These are phyloP conservation scores for Rhinatrema bivittatum DNA, from an alignment of 2,797 vertebrate species.

Conservation along the genomic window DNA sequence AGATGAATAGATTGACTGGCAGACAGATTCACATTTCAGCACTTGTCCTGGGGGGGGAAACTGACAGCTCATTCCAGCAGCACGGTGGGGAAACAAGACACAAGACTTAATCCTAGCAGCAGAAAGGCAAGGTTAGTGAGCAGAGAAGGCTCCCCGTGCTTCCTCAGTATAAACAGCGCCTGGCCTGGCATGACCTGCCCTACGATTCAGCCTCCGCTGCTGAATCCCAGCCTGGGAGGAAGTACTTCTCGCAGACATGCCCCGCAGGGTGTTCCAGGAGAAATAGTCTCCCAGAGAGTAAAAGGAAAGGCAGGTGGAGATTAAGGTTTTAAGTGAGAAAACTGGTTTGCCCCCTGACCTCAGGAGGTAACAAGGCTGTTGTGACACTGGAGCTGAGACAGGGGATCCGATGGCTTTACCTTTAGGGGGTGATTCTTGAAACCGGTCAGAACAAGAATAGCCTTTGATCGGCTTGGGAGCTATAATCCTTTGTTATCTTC, in stretches of 20 bases:
- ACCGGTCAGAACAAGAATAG: neutral
- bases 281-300: neutral
- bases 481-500: too few relatives aligned
- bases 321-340: neutral
- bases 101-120: too few relatives aligned
- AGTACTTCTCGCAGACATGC: neutral
- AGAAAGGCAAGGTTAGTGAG: too few relatives aligned
- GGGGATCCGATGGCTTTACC: constrained; percentile 2
- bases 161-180: constrained; percentile 12
- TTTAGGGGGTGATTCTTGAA: neutral
- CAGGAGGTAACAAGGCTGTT: neutral
- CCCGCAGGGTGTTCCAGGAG: neutral
- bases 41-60: constrained; percentile 9
- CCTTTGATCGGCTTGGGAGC: too few relatives aligned
- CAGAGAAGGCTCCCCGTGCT: too few relatives aligned
- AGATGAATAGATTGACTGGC: constrained; percentile 9
- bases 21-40: constrained; percentile 10
- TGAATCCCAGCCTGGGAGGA: constrained; percentile 1
- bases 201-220: constrained; percentile 5
- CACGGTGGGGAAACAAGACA: constrained; percentile 10
- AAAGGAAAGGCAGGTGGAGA: neutral
- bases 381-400: too few relatives aligned
- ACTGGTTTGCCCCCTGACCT: constrained; percentile 11
- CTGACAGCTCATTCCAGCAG: neutral
- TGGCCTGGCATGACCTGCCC: constrained; percentile 11